phyloP scores from a whole-genome alignment of 1,140 invertebrate species.

The Bombyx mori region ASM3026992v2 NC_085122.1:14106501-14107000 shows the following conservation, averaged over 20 bases:
- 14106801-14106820: neutral
- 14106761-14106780: constrained; percentile 3
- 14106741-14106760: constrained; percentile 3
- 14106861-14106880: constrained; percentile 6
- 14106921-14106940: constrained; percentile 8
- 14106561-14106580: no score
- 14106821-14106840: neutral
- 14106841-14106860: constrained; percentile 9
- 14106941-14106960: constrained; percentile 3
- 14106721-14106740: constrained; percentile 1
- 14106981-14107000: constrained; percentile 11
- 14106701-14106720: constrained; percentile 12
- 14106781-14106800: constrained; percentile 3
- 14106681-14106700: constrained; percentile 9
- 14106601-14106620: no score
- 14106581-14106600: no score
- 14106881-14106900: neutral
- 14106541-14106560: no score
- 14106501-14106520: no score
- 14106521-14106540: no score
- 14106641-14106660: no score
- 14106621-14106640: no score
- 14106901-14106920: constrained; percentile 2
- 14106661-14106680: constrained; percentile 6
- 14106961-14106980: constrained; percentile 7